Percentiles rank a stretch among this genome's conserved stretches.
Evolutionary conservation across 1,140 invertebrate species (phyloP).

Genomic region (Medauroidea extradentata): DNA sequence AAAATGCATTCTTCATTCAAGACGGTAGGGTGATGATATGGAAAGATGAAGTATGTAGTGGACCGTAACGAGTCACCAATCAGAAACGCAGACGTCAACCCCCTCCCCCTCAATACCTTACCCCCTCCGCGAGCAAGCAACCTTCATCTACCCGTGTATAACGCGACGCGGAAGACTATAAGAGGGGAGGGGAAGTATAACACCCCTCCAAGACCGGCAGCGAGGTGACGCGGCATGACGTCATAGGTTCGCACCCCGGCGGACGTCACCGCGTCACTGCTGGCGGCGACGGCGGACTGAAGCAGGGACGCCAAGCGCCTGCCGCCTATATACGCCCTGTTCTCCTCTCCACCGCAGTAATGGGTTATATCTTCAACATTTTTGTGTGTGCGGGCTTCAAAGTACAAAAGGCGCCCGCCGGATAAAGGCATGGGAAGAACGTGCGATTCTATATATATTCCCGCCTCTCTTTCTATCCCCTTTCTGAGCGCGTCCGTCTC

Average conservation of each 20-base stretch:
- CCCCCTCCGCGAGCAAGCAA: neutral
- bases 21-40: no score
- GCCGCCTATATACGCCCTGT: conserved; percentile 14
- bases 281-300: conserved; percentile 5
- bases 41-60: no score
- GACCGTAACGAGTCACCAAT: no score
- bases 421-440: conserved; percentile 14
- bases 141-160: neutral
- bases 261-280: neutral
- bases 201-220: no score
- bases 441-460: neutral
- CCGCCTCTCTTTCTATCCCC: neutral
- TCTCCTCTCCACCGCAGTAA: conserved; percentile 9
- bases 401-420: conserved; percentile 17
- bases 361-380: conserved; percentile 21
- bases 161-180: no score
- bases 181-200: no score
- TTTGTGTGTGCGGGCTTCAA: conserved; percentile 14
- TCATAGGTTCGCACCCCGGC: neutral
- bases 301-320: conserved; percentile 7
- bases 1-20: no score
- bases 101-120: neutral
- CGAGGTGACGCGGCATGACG: neutral
- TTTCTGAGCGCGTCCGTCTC: neutral
- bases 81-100: no score